Evolutionary conservation across 2,888 invertebrate genomes (phyloP), one percentile per base, ranked within the genome.

Genomic region (Archips crataeganus): DNA sequence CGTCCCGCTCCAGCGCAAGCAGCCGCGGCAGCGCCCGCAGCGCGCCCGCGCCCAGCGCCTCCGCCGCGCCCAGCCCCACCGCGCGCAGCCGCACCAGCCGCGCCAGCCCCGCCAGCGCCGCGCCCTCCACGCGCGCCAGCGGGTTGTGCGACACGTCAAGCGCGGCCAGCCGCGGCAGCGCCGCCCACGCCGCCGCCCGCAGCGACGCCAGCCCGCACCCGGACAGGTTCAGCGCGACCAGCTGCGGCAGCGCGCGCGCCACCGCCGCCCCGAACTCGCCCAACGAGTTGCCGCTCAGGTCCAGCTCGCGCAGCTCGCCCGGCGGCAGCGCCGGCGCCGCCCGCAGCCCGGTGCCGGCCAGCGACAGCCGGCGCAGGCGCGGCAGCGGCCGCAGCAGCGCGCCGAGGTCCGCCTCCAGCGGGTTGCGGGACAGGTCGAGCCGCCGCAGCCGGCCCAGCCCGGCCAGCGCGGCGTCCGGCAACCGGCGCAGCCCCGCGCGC

Each of bases 131-230:
- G 72, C 96, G 95, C 89, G 96, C 94, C 68, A 98, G 95, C 0
- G 97, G 97, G 91, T 98, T 98, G 80, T 95, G 95, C 0, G 98
- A 97, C 45, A 98, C 87, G 84, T 98, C 97, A 59, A 98, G 93
- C 11, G 95, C 95, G 68, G 96, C 95, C 67, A 98, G 94, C 5
- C 95, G 93, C 5, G 95, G 95, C 68, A 97, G 90, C 78, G 96
- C 88, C 72, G 95, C 90, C 96, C 97, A 97, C 75, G 96, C 95
- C 59, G 96, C 95, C 54, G 96, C 95, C 34, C 96, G 97, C 78
- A 97, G 94, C 51, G 96, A 95, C 0, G 94, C 95, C 57, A 91
- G 76, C 57, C 75, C 77, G 75, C 90, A 90, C 49, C 80, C 78
- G 0, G 90, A 88, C 51, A 90, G 75, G 71, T 91, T 89, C 8